Percentiles rank a stretch among this genome's conserved stretches.
Evolutionary conservation across 2,797 vertebrate species (phyloP).

Genomic region (Ctenopoma multispine): DNA sequence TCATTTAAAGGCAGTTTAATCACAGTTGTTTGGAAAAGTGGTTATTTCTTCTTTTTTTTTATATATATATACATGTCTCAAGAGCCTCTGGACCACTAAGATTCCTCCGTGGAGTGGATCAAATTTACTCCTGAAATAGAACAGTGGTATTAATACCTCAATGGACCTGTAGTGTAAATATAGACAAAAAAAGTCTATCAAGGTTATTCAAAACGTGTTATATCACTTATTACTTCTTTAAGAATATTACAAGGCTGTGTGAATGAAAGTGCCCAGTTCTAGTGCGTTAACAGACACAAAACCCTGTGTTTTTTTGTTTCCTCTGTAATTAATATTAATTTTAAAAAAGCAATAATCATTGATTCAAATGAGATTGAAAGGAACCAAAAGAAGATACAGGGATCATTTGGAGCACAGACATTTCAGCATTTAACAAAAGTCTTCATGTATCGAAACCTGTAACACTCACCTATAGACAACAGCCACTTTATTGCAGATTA

Average conservation of each 20-base stretch:
- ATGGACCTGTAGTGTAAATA: background rate
- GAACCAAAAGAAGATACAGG: constrained; percentile 20
- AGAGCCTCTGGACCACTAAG: background rate
- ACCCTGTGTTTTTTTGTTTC: too few species aligned
- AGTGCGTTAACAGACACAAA: background rate
- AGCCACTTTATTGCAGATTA: constrained; percentile 69
- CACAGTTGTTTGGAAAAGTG: constrained; percentile 6
- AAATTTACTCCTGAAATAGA: background rate
- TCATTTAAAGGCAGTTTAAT: constrained; percentile 18
- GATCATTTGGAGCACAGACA: constrained; percentile 18
- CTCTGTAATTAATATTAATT: too few species aligned
- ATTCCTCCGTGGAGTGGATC: background rate
- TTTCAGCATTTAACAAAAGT: constrained; percentile 8
- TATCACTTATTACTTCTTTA: background rate
- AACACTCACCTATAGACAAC: constrained; percentile 40
- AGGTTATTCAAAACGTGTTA: background rate
- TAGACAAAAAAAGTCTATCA: background rate
- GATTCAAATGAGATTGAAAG: constrained; percentile 6
- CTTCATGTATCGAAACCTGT: constrained; percentile 3
- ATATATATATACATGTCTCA: background rate
- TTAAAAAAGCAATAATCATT: too few species aligned
- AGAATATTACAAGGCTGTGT: background rate
- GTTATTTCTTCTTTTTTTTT: constrained; percentile 11
- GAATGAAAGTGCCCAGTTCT: background rate
- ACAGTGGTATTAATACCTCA: background rate